Base-by-base conservation (phyloP, 2,797 vertebrate genomes). In the Ispidina lecontei region DNA sequence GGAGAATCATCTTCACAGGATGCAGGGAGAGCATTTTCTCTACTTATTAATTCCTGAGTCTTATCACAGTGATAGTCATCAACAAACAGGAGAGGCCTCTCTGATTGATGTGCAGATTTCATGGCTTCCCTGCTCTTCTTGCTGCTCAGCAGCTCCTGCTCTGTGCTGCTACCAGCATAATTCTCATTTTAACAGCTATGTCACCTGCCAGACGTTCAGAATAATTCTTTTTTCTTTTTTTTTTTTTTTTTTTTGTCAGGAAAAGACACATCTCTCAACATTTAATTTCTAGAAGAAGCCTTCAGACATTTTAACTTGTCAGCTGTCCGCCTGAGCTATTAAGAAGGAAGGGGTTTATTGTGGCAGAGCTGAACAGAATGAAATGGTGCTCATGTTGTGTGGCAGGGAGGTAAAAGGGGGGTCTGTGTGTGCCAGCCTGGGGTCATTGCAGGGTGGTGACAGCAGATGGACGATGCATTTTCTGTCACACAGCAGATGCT, bases 41-140 rank as follows among this genome's bases (percentile, higher is more conserved):
- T 63, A 65, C 31, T 91, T 96, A 83, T 44, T 92, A 77, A 87
- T 83, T 94, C 31, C 69, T 33, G 9, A 77, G 23, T 82, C 51
- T 85, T 80, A 72, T 10, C 8, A 12, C 35, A 71, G 43, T 47
- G 41, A 33, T 77, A 51, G 75, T 69, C 75, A 79, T 52, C 62
- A 71, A 4, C 1, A 1, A 76, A 52, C 33, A 69, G 69, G 52
- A 89, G 78, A 65, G 69, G 31, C 31, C 0, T 0, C 10, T 76
- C 74, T 91, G 72, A 83, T 23, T 51, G 70, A 82, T 90, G 35
- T 20, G 18, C 47, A 81, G 39, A 84, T 94, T 94, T 81, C 33
- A 16, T 49, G 47, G 62, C 51, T 87, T 90, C 68, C 54, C 65
- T 20, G 0, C 55, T 87, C 6, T 0, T 31, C 47, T 23, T 46